Evolutionary conservation across 2,113 vertebrate genomes (phyloP), one percentile per base, ranked within the genome.

Genomic region (Serinus canaria): DNA sequence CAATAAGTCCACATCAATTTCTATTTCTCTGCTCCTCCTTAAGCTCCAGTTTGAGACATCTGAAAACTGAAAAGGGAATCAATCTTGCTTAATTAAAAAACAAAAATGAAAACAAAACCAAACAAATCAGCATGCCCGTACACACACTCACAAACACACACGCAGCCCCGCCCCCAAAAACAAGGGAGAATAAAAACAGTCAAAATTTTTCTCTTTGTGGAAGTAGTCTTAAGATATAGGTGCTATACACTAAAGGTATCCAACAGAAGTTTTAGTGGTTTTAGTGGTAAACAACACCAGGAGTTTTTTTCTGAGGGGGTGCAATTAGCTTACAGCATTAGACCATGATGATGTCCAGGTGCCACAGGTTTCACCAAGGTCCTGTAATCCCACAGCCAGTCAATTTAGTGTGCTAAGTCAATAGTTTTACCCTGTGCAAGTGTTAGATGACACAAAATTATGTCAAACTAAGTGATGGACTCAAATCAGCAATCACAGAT

Each of bases 101-200:
- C 6, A 33, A 33, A 46, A 20, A 30, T 47, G 12, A 52, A 72
- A 62, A 4, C 52, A 68, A 60, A 81, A 11, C 4, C 35, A 25
- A 68, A 5, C 17, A 59, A 28, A 66, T 10, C 43, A 46, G n/a
- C 20, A 37, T 1, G 3, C n/a, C 11, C 28, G 16, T 23, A 22
- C 41, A 63, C 13, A 56, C 7, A 20, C 5, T 31, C 17, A n/a
- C 11, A 28, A 4, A 14, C 10, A 7, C 11, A 37, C 20, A 15
- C 17, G 9, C 15, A 25, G 9, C 11, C 21, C 15, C 9, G 11
- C 19, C 6, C 19, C 6, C 7, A 3, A 30, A 2, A 9, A 35
- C 47, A 13, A 50, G 10, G 35, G 2, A 14, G 8, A 7, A 39
- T 13, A 50, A 16, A 49, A 37, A 87, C 69, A 35, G 7, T 39